Conservation (phyloP, 2,113 vertebrate genomes). For the Jaculus jaculus region DNA sequence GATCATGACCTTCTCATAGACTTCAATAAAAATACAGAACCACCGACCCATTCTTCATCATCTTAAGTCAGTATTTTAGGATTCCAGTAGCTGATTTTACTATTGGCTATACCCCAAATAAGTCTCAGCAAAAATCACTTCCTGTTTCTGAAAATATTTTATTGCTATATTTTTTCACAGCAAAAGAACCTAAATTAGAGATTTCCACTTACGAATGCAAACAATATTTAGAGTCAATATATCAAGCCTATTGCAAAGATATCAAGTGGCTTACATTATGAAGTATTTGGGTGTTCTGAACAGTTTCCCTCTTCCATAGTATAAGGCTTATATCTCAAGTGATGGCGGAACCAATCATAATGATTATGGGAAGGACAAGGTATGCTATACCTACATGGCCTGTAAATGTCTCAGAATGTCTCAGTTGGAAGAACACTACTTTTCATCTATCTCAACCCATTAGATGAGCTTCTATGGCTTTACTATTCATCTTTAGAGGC, state of each 20-base stretch:
- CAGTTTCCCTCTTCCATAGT: background rate
- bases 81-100: background rate
- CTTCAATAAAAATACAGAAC: background rate
- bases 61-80: background rate
- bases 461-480: background rate
- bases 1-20: background rate
- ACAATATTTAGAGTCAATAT: background rate
- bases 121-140: background rate
- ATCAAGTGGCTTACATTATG: background rate
- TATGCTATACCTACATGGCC: background rate
- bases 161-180: background rate
- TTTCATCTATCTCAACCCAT: background rate
- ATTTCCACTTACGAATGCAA: constrained; percentile 9
- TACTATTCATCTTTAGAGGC: background rate
- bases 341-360: background rate
- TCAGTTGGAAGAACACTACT: background rate
- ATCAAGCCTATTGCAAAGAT: background rate
- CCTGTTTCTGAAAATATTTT: constrained; percentile 3
- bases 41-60: background rate
- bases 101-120: background rate
- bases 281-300: background rate
- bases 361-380: background rate
- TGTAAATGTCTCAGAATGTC: background rate
- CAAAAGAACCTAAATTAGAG: background rate
- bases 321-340: background rate